These are phyloP conservation scores for Tapirus terrestris DNA, from an alignment of 2,113 vertebrate species.

Conservation along the genomic window DNA sequence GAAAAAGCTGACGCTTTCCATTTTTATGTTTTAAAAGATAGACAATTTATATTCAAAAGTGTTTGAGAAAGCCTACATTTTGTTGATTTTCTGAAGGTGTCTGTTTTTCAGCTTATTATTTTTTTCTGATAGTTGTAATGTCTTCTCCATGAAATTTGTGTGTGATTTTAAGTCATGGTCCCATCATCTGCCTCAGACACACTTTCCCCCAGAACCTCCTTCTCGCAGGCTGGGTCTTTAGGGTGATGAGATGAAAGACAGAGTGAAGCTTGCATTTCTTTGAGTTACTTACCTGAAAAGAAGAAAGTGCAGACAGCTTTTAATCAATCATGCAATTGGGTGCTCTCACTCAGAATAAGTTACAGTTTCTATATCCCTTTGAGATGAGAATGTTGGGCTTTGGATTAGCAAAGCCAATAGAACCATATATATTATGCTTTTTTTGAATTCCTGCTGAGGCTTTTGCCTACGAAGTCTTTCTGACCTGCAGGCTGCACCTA, in stretches of 20 bases:
- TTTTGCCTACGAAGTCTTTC: background rate
- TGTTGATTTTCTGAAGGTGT: background rate
- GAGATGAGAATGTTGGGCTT: background rate
- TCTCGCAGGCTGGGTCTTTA: background rate
- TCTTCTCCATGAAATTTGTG: conserved; percentile 7
- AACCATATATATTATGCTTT: background rate
- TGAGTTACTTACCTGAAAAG: conserved; percentile 57
- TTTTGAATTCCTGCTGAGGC: background rate
- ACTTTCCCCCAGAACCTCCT: conserved; percentile 19
- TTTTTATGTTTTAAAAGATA: conserved; percentile 35
- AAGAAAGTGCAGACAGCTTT: conserved; percentile 51
- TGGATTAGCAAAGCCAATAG: conserved; percentile 35
- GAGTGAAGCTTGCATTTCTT: background rate
- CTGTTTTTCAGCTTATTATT: background rate
- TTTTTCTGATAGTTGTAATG: background rate
- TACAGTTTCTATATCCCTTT: conserved; percentile 32
- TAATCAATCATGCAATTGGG: conserved; percentile 55
- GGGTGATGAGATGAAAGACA: conserved; percentile 18
- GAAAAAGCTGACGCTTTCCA: background rate
- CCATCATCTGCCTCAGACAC: background rate
- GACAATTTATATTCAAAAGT: background rate
- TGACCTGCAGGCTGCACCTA: background rate
- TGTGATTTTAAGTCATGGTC: conserved; percentile 5
- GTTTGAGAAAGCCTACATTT: background rate
- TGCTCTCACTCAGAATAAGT: conserved; percentile 54